These are phyloP conservation scores for Hylaeus anthracinus DNA, from an alignment of 1,140 invertebrate genomes.

Conservation along the genomic window DNA sequence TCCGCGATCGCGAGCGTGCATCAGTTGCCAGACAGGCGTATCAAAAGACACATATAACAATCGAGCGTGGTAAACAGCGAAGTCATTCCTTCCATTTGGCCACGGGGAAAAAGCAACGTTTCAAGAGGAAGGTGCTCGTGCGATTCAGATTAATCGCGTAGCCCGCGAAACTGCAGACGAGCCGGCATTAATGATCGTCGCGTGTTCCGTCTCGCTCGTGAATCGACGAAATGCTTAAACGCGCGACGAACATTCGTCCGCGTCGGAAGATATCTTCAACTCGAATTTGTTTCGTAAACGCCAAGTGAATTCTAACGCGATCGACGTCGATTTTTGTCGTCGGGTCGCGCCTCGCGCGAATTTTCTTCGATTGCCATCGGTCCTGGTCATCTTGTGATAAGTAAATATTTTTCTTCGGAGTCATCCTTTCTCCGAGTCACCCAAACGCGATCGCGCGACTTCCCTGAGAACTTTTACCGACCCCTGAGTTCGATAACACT, in stretches of 20 bases:
- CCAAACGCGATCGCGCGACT: background rate
- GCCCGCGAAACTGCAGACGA: background rate
- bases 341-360: background rate
- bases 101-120: conserved; percentile 2
- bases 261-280: background rate
- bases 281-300: background rate
- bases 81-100: conserved; percentile 19
- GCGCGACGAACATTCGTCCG: too few species aligned
- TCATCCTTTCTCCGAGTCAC: background rate
- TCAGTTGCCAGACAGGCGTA: conserved; percentile 27
- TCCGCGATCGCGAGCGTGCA: conserved; percentile 12
- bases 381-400: background rate
- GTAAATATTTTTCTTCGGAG: background rate
- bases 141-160: conserved; percentile 16
- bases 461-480: background rate
- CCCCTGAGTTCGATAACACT: conserved; percentile 21
- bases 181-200: background rate
- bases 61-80: conserved; percentile 27
- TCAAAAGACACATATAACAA: conserved; percentile 39
- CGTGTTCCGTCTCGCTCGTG: background rate
- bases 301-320: background rate
- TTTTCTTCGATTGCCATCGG: background rate
- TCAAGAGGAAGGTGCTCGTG: background rate
- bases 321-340: background rate
- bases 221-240: background rate